A percentile compares a stretch with the other conserved stretches of the same genome.
phyloP scores from a whole-genome alignment of 2,797 vertebrate species.

The Furcifer pardalis region DNA sequence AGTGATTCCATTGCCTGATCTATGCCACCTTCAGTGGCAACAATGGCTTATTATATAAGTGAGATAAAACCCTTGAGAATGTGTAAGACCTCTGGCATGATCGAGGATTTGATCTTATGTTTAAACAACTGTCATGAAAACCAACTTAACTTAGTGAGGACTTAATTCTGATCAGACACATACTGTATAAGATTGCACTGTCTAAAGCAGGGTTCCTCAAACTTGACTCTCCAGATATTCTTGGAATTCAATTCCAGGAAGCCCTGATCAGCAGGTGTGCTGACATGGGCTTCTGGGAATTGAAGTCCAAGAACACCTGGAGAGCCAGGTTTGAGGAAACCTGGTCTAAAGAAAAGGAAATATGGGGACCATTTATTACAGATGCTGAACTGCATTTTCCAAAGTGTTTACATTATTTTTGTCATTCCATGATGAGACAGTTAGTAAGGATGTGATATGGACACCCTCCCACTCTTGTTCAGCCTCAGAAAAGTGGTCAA shows the following conservation, averaged over 20 bases:
- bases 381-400: not conserved
- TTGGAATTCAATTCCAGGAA: too few relatives aligned
- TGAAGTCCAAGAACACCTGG: too few relatives aligned
- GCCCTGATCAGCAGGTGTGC: too few relatives aligned
- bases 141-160: not conserved
- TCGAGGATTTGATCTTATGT: not conserved
- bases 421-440: not conserved
- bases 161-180: not conserved
- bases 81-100: not conserved
- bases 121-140: not conserved
- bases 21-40: not conserved
- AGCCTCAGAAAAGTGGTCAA: not conserved
- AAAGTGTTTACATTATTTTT: not conserved
- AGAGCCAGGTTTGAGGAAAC: too few relatives aligned
- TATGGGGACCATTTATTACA: not conserved
- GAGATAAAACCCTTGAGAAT: not conserved
- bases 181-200: not conserved
- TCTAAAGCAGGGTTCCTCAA: too few relatives aligned
- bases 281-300: too few relatives aligned
- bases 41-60: not conserved
- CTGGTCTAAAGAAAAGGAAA: not conserved
- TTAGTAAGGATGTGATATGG: not conserved
- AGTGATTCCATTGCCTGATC: not conserved
- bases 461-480: not conserved
- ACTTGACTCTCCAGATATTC: too few relatives aligned